Evolutionary conservation across 2,888 invertebrate genomes (phyloP).

Genomic region (Operophtera brumata): DNA sequence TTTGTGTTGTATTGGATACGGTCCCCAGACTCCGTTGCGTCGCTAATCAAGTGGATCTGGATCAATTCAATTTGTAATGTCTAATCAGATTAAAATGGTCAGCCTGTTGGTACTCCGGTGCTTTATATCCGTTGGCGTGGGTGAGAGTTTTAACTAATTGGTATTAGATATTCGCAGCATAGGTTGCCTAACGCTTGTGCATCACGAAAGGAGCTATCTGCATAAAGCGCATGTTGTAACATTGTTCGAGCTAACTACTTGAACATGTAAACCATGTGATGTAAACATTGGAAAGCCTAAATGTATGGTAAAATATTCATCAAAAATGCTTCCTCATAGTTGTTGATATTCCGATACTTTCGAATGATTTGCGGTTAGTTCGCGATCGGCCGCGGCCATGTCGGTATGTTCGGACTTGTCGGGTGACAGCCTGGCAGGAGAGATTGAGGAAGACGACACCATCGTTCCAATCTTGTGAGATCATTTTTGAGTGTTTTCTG

Average conservation of each 20-base stretch:
- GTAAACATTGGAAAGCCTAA: conserved; percentile 43
- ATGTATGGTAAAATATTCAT: conserved; percentile 47
- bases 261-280: conserved; percentile 22
- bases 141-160: neutral
- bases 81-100: neutral
- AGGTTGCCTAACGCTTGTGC: conserved; percentile 7
- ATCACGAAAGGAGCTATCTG: conserved; percentile 20
- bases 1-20: neutral
- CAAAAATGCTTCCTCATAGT: conserved; percentile 43
- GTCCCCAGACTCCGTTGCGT: neutral
- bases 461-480: conserved; percentile 52
- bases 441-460: conserved; percentile 39
- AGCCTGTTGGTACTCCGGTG: neutral
- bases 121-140: neutral
- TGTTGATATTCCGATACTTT: conserved; percentile 36
- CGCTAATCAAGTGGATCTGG: neutral
- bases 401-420: conserved; percentile 53
- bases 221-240: conserved; percentile 25
- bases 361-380: conserved; percentile 47
- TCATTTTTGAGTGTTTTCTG: conserved; percentile 7
- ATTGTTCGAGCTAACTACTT: conserved; percentile 29
- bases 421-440: conserved; percentile 62
- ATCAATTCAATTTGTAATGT: conserved; percentile 2
- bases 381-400: conserved; percentile 49
- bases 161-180: conserved; percentile 9